Evolutionary conservation across 2,113 vertebrate species (phyloP).

Genomic region (Eulacestoma nigropectus): DNA sequence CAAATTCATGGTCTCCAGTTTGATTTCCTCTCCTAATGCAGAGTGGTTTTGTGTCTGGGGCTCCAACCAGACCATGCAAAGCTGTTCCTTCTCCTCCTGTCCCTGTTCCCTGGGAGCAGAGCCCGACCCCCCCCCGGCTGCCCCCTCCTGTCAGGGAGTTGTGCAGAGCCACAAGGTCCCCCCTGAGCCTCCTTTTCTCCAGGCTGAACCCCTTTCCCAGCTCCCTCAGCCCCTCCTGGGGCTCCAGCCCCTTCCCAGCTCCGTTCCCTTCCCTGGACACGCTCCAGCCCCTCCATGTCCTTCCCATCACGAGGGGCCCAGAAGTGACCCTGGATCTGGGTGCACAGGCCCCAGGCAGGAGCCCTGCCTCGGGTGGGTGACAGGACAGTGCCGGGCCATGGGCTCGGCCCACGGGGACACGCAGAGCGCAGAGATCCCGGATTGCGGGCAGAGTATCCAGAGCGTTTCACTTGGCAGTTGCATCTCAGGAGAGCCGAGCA

Average conservation of each 20-base stretch:
- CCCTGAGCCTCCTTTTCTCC: neutral
- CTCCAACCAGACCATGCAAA: rapidly evolving
- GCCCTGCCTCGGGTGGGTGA: neutral
- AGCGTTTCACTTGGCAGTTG: neutral
- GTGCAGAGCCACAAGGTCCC: neutral
- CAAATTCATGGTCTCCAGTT: neutral
- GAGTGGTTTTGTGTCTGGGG: neutral
- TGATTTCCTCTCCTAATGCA: neutral
- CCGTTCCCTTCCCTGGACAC: neutral
- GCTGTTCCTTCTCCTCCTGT: neutral
- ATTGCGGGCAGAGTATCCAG: rapidly evolving
- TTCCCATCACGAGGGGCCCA: neutral
- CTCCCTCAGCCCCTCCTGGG: neutral
- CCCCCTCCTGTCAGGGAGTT: neutral
- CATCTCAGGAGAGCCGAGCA: neutral
- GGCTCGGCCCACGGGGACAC: neutral
- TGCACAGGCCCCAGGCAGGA: neutral
- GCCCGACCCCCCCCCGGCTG: neutral
- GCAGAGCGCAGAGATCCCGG: no score
- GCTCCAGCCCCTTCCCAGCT: neutral
- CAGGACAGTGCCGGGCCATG: neutral
- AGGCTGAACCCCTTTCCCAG: neutral
- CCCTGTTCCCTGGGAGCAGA: neutral
- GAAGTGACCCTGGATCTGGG: rapidly evolving
- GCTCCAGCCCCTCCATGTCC: neutral